A percentile compares a stretch with the other conserved stretches of the same genome.
phyloP scores from a whole-genome alignment of 2,113 vertebrate genomes.

The Sylvietta virens region DNA sequence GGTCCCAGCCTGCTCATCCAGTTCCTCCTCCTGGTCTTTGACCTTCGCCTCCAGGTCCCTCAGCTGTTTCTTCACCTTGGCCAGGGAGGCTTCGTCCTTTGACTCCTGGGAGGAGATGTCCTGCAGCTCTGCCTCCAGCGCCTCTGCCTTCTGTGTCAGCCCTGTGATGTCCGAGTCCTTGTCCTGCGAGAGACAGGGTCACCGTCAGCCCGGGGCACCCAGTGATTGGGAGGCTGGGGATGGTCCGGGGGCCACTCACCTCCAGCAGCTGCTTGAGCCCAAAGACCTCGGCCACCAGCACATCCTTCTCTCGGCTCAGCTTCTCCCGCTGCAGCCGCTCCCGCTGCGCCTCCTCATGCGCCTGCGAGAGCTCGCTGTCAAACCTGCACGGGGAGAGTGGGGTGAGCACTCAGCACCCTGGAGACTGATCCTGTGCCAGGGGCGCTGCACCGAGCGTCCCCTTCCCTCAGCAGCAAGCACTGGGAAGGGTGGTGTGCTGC shows the following conservation, averaged over 20 bases:
- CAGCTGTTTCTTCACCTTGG: conserved; percentile 93
- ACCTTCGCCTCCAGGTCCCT: conserved; percentile 92
- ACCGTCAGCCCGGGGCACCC: fast-evolving
- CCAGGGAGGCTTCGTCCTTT: conserved; percentile 91
- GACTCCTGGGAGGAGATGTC: conserved; percentile 95
- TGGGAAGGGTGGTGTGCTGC: fast-evolving
- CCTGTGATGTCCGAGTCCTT: conserved; percentile 86
- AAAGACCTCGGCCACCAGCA: conserved; percentile 85
- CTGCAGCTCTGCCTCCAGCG: conserved; percentile 89
- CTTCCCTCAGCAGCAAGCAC: not conserved
- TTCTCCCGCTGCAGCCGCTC: conserved; percentile 89
- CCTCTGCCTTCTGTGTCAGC: conserved; percentile 84
- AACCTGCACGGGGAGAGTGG: conserved; percentile 70
- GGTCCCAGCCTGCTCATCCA: conserved; percentile 94
- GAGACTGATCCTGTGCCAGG: fast-evolving
- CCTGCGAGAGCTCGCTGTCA: conserved; percentile 85
- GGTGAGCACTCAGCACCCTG: not conserved
- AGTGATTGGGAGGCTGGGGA: fast-evolving
- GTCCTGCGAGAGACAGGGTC: conserved; percentile 71
- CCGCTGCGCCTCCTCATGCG: conserved; percentile 87
- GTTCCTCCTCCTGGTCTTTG: conserved; percentile 97
- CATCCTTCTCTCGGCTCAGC: conserved; percentile 87
- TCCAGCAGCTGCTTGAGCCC: conserved; percentile 90
- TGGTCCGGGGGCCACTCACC: conserved; percentile 44
- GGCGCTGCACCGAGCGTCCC: fast-evolving